Base-by-base conservation (phyloP, 2,888 invertebrate species). In the Dryadula phaetusa region DNA sequence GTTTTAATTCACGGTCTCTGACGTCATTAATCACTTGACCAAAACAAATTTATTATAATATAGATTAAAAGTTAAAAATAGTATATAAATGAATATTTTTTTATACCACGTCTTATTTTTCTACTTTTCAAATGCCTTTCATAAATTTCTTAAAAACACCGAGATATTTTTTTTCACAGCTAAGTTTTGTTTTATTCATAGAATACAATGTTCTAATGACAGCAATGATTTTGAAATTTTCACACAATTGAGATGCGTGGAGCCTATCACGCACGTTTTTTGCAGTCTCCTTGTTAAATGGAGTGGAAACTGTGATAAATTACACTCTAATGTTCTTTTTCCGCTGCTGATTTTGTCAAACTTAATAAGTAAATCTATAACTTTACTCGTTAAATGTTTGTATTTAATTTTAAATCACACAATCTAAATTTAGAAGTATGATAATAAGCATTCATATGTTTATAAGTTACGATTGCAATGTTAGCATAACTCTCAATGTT, bases 221-320 rank as follows among this genome's bases (percentile, higher is more conserved):
- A 70, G 75, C 77, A 79, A 79, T 79, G 80, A 82, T 82, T 85
- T 83, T 80, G 80, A 80, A 82, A 79, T 83, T 81, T 80, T 75
- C 82, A 82, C 80, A 87, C 88, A 87, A 88, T 87, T 82, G 83
- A 78, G 82, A 82, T 81, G 81, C 81, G 79, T 80, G 79, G 77
- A 80, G 83, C 85, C 87, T 89, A 89, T 87, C 89, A 88, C 84
- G 83, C 84, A 82, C 84, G 83, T 84, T 88, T 89, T 88, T 88
- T 87, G 84, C 85, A 83, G 84, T 83, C 84, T 86, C 81, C 82
- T 77, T 85, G 86, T 89, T 90, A 83, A 92, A 90, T 91, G 91
- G 87, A 80, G 81, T 80, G 83, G 87, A 91, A 90, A 89, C 84
- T 83, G 87, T 88, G 90, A 92, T 92, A 91, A 90, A 91, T 90